These are phyloP conservation scores for Heliconius charithonia DNA, from an alignment of 2,888 invertebrate genomes.

Conservation along the genomic window DNA sequence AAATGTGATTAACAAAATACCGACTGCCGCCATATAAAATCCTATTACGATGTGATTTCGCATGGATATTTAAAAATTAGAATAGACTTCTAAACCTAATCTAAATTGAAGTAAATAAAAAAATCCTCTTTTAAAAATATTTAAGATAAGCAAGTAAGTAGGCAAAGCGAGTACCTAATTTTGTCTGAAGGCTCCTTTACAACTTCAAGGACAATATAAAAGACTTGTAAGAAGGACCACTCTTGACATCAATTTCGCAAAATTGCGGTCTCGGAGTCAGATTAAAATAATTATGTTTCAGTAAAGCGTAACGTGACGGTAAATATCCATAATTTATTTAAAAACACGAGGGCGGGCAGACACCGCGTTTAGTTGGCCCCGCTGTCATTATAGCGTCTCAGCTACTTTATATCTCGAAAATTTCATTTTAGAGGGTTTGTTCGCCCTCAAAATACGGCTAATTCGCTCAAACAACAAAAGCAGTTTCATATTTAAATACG, in stretches of 20 bases:
- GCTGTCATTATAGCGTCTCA: constrained; percentile 66
- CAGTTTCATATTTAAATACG: constrained; percentile 53
- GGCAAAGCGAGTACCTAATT: constrained; percentile 41
- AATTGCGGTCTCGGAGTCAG: constrained; percentile 71
- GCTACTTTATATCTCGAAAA: constrained; percentile 73
- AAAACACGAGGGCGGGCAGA: constrained; percentile 71
- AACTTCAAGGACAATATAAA: constrained; percentile 43
- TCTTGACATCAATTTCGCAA: constrained; percentile 70
- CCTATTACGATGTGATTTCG: constrained; percentile 44
- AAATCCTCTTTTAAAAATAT: constrained; percentile 15
- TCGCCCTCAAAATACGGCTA: constrained; percentile 65
- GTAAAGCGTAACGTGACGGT: constrained; percentile 75
- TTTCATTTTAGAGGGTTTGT: constrained; percentile 72
- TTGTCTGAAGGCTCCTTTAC: constrained; percentile 43
- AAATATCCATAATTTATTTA: constrained; percentile 81
- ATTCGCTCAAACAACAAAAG: constrained; percentile 60
- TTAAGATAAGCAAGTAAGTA: constrained; percentile 34
- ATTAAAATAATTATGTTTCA: constrained; percentile 78
- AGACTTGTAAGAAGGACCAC: constrained; percentile 55
- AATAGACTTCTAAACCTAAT: background rate
- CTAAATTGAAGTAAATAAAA: background rate
- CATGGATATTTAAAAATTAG: constrained; percentile 36
- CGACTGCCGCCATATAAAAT: constrained; percentile 48
- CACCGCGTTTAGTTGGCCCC: constrained; percentile 61
- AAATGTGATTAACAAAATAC: constrained; percentile 53